These are phyloP conservation scores for Cosmorhoe ocellata DNA, from an alignment of 2,888 invertebrate species.

Conservation along the genomic window DNA sequence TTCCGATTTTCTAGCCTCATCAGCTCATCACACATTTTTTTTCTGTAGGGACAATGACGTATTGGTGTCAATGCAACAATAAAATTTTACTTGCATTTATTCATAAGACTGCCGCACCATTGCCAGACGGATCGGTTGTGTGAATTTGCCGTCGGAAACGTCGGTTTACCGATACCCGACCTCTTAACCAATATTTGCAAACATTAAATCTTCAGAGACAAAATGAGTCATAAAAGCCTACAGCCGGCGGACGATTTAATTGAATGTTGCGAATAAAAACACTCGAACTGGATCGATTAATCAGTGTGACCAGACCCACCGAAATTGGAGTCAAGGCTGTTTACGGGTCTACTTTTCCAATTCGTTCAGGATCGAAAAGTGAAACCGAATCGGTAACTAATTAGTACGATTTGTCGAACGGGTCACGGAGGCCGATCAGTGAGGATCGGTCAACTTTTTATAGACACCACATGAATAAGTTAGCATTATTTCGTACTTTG, in stretches of 20 bases:
- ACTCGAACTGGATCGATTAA: constrained; percentile 21
- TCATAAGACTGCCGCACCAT: constrained; percentile 52
- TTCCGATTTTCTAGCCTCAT: constrained; percentile 77
- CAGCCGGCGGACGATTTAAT: constrained; percentile 36
- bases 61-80: constrained; percentile 78
- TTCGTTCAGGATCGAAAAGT: constrained; percentile 60
- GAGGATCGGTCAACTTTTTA: constrained; percentile 56
- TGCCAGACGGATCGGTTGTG: constrained; percentile 43
- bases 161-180: constrained; percentile 67
- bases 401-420: constrained; percentile 64
- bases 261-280: constrained; percentile 22
- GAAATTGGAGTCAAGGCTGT: constrained; percentile 57
- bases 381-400: constrained; percentile 65
- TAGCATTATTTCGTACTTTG: constrained; percentile 57
- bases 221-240: constrained; percentile 43
- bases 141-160: constrained; percentile 36
- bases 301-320: constrained; percentile 39
- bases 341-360: constrained; percentile 52
- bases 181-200: constrained; percentile 71
- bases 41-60: constrained; percentile 56
- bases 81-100: constrained; percentile 72
- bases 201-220: constrained; percentile 56
- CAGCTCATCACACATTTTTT: constrained; percentile 50
- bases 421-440: constrained; percentile 58
- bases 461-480: constrained; percentile 65